Percentiles rank a stretch among this genome's conserved stretches.
Evolutionary conservation across 2,113 vertebrate species (phyloP).

Genomic region (Bungarus multicinctus): DNA sequence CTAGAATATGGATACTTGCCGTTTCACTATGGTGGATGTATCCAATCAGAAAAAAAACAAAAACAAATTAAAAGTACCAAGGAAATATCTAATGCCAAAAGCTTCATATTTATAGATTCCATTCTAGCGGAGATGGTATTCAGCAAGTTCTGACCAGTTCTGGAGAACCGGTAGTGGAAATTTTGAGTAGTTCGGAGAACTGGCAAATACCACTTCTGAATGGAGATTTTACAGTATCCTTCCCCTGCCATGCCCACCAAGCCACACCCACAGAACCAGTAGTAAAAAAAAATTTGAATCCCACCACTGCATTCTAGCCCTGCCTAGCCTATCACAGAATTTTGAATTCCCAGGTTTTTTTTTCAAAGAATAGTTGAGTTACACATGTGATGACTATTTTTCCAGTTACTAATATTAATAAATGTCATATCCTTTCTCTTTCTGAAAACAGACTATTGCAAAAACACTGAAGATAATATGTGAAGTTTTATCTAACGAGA

Average conservation of each 20-base stretch:
- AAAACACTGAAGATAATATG: slow-evolving; percentile 67
- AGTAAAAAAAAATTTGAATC: no score
- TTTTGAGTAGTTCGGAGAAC: no score
- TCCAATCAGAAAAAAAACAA: neutral
- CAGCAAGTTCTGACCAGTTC: no score
- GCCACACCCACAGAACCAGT: no score
- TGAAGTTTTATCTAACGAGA: slow-evolving; percentile 62
- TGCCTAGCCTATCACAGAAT: neutral
- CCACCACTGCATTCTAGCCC: neutral
- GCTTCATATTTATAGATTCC: neutral
- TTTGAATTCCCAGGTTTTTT: neutral
- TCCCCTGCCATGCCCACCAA: no score
- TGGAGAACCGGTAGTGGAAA: no score
- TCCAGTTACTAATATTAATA: neutral
- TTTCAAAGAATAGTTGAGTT: neutral
- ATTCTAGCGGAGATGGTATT: neutral
- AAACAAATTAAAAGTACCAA: neutral
- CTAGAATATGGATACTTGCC: neutral
- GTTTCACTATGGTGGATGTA: neutral
- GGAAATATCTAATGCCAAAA: neutral
- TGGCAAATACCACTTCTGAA: no score
- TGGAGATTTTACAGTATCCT: no score
- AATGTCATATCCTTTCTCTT: neutral
- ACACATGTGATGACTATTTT: neutral
- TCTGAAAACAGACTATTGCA: slow-evolving; percentile 63